A percentile compares a stretch with the other conserved stretches of the same genome.
phyloP scores from a whole-genome alignment of 2,888 invertebrate species.

The Arctia plantaginis region DNA sequence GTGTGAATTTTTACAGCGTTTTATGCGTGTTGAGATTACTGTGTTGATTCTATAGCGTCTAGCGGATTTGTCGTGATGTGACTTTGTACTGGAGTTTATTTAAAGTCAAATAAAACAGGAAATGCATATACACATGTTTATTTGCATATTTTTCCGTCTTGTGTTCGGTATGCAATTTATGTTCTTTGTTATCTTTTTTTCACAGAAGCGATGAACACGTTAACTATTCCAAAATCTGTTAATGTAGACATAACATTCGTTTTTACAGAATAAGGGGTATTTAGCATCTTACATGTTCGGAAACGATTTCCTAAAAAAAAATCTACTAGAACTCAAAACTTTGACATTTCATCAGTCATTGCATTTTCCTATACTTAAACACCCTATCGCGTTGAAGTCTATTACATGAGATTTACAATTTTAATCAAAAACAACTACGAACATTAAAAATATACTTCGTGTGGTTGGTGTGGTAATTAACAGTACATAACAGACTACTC shows the following conservation, averaged over 20 bases:
- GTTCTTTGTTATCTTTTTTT: neutral
- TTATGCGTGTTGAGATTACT: conserved; percentile 22
- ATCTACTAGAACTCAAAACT: no score
- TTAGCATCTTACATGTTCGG: no score
- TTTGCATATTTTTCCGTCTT: neutral
- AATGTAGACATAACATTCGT: neutral
- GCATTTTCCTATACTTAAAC: no score
- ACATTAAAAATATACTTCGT: neutral
- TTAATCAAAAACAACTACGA: neutral
- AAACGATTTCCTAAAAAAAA: no score
- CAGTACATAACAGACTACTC: neutral
- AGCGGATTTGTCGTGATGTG: neutral
- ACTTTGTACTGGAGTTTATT: neutral
- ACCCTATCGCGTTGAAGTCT: conserved; percentile 55
- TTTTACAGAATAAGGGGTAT: neutral
- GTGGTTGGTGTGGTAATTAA: conserved; percentile 6
- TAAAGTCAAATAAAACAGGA: neutral
- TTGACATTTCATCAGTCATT: neutral
- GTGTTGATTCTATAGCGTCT: neutral
- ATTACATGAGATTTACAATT: conserved; percentile 35
- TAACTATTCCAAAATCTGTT: neutral
- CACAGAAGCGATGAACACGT: neutral
- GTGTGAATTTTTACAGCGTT: conserved; percentile 41
- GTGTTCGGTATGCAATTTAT: neutral
- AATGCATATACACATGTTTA: neutral